These are phyloP conservation scores for Trichoplusia ni DNA, from an alignment of 1,140 invertebrate genomes.

Conservation along the genomic window DNA sequence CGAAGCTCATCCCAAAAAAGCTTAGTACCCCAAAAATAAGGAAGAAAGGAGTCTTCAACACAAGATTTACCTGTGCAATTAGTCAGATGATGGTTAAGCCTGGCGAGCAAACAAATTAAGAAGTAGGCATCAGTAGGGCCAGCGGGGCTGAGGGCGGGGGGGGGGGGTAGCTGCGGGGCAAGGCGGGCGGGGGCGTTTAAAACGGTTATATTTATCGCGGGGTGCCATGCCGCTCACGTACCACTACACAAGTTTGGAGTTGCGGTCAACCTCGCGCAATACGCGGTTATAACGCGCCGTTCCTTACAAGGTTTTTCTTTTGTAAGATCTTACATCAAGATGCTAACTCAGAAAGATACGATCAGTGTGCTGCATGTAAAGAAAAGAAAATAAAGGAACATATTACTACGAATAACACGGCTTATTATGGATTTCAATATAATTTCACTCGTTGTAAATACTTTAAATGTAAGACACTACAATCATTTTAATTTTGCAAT, in stretches of 20 bases:
- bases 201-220: constrained; percentile 19
- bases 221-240: constrained; percentile 25
- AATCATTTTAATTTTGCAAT: too few species aligned
- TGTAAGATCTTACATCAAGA: too few species aligned
- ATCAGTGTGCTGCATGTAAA: too few species aligned
- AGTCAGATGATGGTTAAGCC: background rate
- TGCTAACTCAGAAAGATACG: too few species aligned
- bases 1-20: background rate
- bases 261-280: constrained; percentile 19
- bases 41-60: background rate
- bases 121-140: too few species aligned
- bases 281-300: background rate
- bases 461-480: too few species aligned
- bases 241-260: constrained; percentile 18
- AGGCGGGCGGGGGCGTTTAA: background rate
- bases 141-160: background rate
- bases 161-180: background rate
- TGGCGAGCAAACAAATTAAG: constrained; percentile 26
- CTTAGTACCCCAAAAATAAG: background rate
- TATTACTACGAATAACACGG: too few species aligned
- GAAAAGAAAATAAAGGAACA: too few species aligned
- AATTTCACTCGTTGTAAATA: too few species aligned
- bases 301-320: too few species aligned
- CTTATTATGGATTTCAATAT: too few species aligned
- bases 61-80: constrained; percentile 24